phyloP scores from a whole-genome alignment of 2,113 vertebrate genomes.

The Menidia beryllina region DNA sequence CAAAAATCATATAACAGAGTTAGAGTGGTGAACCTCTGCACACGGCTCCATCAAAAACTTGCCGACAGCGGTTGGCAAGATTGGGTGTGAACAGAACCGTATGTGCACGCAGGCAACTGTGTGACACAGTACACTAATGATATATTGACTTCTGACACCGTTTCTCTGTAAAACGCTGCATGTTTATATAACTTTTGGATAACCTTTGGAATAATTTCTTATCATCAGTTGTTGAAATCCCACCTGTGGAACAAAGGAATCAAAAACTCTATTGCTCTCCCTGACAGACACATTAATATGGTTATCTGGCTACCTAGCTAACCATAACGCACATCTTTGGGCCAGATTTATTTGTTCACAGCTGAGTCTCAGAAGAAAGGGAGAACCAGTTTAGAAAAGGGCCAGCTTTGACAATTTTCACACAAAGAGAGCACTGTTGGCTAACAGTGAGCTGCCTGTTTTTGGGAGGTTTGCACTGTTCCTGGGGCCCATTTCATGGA shows the following conservation, averaged over 20 bases:
- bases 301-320: constrained; percentile 72
- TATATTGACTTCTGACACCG: neutral
- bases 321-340: constrained; percentile 69
- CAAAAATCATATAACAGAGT: neutral
- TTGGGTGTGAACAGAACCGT: neutral
- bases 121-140: neutral
- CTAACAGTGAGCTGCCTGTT: constrained; percentile 87
- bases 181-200: neutral
- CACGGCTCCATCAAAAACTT: neutral
- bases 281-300: constrained; percentile 58
- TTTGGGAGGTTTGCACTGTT: constrained; percentile 81
- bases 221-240: constrained; percentile 62
- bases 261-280: constrained; percentile 64
- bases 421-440: constrained; percentile 89
- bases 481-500: constrained; percentile 87
- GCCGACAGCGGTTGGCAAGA: neutral
- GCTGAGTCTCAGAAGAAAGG: constrained; percentile 73
- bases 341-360: constrained; percentile 78
- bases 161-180: neutral
- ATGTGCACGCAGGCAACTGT: neutral
- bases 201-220: constrained; percentile 17
- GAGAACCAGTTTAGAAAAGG: constrained; percentile 78
- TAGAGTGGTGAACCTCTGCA: neutral
- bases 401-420: constrained; percentile 80
- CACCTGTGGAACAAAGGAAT: constrained; percentile 69